Base-by-base conservation (phyloP, 2,113 vertebrate species). In the Grallaria varia region DNA sequence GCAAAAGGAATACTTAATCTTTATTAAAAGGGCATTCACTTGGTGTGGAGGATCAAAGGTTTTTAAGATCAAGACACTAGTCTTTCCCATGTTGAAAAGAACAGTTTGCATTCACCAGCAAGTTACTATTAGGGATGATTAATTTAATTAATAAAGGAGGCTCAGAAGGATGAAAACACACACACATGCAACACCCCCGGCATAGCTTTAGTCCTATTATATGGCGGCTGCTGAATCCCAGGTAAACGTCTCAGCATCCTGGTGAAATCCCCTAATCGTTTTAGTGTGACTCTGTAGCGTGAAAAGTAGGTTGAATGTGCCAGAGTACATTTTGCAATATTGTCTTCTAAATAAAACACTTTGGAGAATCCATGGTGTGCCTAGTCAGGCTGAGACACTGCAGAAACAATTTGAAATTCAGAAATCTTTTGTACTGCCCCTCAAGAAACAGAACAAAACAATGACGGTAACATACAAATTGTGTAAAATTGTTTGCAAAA, bases 401-500 rank as follows among this genome's bases (percentile, higher is more conserved):
- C 35, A 8, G 39, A 40, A 40, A 42, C 6, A 14, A 47, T 23
- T 14, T 44, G 49, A 39, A 67, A 58, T 86, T 84, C 15, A 10
- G 22, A 78, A 67, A 23, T 63, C 25, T 80, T 85, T 33, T 74
- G 23, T 33, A 19, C 14, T 24, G 2, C 35, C 15, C 9, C 22
- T 71, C 55, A 59, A 30, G 12, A 56, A 83, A 45, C 13, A 73
- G 40, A 87, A 39, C 9, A 72, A 62, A 93, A 79, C 8, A 24
- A 66, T 72, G 10, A 12, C 49, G 19, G 87, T 93, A 74, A 55
- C 2, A 2, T 75, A 90, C 23, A 89, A 92, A 67, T 69, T 6
- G 4, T 52, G 53, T 83, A 60, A 92, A 93, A 62, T 55, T 71
- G 40, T 72, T n/a, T 13, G 33, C 40, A 92, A 96, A 97, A 94